phyloP scores from a whole-genome alignment of 2,888 invertebrate species.

The Hirtodrosophila cameraria region DNA sequence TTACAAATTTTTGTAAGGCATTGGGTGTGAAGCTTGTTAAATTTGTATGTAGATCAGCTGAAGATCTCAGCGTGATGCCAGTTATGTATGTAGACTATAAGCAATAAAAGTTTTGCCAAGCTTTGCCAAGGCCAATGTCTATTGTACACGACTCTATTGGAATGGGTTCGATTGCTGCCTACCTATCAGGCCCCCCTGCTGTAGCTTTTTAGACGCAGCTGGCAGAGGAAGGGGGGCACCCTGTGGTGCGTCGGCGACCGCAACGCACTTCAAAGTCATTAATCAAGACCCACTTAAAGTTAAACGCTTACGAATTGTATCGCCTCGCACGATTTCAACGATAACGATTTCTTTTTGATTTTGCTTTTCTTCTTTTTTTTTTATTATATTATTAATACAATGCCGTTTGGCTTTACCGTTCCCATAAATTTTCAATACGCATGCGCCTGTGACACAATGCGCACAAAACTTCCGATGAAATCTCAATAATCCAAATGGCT shows the following conservation, averaged over 20 bases:
- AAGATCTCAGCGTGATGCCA: constrained; percentile 21
- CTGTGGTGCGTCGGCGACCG: constrained; percentile 67
- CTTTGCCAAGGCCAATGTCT: constrained; percentile 34
- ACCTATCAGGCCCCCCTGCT: too few relatives aligned
- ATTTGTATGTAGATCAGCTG: constrained; percentile 25
- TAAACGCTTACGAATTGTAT: constrained; percentile 78
- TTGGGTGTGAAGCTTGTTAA: not conserved
- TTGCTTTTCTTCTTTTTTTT: constrained; percentile 19
- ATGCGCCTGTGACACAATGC: constrained; percentile 70
- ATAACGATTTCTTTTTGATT: constrained; percentile 61
- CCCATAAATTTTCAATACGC: constrained; percentile 72
- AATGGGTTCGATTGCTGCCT: constrained; percentile 7
- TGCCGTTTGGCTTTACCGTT: constrained; percentile 75
- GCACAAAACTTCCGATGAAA: constrained; percentile 75
- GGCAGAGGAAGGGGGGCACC: constrained; percentile 29
- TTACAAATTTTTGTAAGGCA: not conserved
- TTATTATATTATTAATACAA: constrained; percentile 68
- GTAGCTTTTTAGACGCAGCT: constrained; percentile 45
- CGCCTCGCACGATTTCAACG: constrained; percentile 71
- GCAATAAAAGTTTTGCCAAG: not conserved
- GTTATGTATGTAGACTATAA: constrained; percentile 6
- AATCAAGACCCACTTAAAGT: constrained; percentile 75
- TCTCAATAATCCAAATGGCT: constrained; percentile 72
- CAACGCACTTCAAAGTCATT: constrained; percentile 65
- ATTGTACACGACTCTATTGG: constrained; percentile 20